A percentile compares a stretch with the other conserved stretches of the same genome.
These are phyloP conservation scores for Hippocampus abdominalis DNA, from an alignment of 2,113 vertebrate genomes.

Conservation along the genomic window DNA sequence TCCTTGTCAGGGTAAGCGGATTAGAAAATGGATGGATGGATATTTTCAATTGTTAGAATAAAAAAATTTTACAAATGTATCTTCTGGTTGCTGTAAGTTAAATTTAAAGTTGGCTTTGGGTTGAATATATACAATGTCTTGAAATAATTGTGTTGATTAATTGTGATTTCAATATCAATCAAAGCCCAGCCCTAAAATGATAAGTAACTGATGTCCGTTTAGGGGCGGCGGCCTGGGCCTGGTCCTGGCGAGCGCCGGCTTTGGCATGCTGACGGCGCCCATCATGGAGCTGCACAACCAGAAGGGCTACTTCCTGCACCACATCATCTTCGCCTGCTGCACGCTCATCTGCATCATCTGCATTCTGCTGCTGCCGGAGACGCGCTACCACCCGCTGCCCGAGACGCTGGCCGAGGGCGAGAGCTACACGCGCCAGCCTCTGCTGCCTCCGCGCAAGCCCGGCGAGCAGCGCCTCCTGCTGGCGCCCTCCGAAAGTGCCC, in stretches of 20 bases:
- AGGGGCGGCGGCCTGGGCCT: slow-evolving; percentile 92
- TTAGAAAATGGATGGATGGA: too few relatives aligned
- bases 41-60: too few relatives aligned
- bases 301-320: slow-evolving; percentile 97
- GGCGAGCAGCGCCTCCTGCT: slow-evolving; percentile 84
- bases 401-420: slow-evolving; percentile 88
- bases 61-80: too few relatives aligned
- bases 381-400: slow-evolving; percentile 84
- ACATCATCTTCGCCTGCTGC: slow-evolving; percentile 98
- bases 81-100: too few relatives aligned
- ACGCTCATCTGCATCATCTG: slow-evolving; percentile 99
- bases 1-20: too few relatives aligned
- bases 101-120: too few relatives aligned
- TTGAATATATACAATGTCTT: too few relatives aligned
- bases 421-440: slow-evolving; percentile 84
- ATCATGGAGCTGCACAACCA: slow-evolving; percentile 99
- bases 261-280: slow-evolving; percentile 91
- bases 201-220: too few relatives aligned
- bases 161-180: too few relatives aligned
- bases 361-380: slow-evolving; percentile 92
- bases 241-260: slow-evolving; percentile 91
- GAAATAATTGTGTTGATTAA: too few relatives aligned
- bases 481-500: slow-evolving; percentile 80
- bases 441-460: slow-evolving; percentile 81
- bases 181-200: too few relatives aligned